Evolutionary conservation across 2,888 invertebrate species (phyloP).

Genomic region (Drosophila nr. medialis): DNA sequence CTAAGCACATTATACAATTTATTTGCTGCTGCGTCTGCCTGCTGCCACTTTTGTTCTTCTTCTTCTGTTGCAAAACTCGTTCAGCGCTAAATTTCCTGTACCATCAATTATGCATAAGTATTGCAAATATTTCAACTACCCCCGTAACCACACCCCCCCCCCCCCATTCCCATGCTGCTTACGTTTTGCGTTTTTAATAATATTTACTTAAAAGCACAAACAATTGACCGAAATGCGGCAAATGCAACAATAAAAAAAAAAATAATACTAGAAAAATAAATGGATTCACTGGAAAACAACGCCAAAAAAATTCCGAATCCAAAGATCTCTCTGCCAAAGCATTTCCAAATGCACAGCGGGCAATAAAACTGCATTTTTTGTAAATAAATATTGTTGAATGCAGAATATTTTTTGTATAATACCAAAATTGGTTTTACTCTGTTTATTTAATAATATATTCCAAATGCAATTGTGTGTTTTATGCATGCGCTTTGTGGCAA

Average conservation of each 20-base stretch:
- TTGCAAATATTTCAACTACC: conserved; percentile 39
- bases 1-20: conserved; percentile 54
- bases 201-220: conserved; percentile 76
- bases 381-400: not conserved
- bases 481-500: conserved; percentile 16
- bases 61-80: conserved; percentile 23
- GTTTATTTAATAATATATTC: conserved; percentile 1
- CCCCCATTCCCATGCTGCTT: conserved; percentile 26
- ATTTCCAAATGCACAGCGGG: not conserved
- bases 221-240: conserved; percentile 69
- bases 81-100: conserved; percentile 68
- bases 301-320: conserved; percentile 45
- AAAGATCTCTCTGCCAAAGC: conserved; percentile 27
- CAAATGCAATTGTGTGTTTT: conserved; percentile 28
- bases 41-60: conserved; percentile 31
- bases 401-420: not conserved
- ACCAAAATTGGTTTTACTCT: not conserved
- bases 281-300: conserved; percentile 56
- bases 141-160: conserved; percentile 1
- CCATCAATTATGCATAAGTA: conserved; percentile 75
- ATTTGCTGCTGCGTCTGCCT: conserved; percentile 31
- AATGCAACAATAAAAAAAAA: conserved; percentile 41
- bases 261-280: conserved; percentile 45
- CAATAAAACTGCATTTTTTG: not conserved
- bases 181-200: conserved; percentile 77